These are phyloP conservation scores for Cantharis rufa DNA, from an alignment of 2,888 invertebrate genomes.

Conservation along the genomic window DNA sequence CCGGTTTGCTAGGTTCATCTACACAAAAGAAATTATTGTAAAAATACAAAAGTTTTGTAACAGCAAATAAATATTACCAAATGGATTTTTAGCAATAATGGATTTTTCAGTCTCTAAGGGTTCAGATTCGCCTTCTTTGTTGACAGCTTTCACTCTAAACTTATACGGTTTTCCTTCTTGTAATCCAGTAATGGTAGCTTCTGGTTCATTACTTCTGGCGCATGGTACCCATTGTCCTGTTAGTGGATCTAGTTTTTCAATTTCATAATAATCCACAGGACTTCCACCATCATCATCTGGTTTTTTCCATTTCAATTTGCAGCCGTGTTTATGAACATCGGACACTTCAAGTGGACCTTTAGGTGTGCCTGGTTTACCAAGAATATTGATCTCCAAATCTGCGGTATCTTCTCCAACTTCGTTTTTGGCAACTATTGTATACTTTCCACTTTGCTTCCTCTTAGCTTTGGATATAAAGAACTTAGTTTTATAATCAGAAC, in stretches of 20 bases:
- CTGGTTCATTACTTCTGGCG: constrained; percentile 83
- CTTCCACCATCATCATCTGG: constrained; percentile 95
- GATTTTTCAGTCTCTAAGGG: constrained; percentile 92
- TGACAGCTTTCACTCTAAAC: constrained; percentile 97
- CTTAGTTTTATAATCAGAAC: constrained; percentile 88
- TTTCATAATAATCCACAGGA: constrained; percentile 92
- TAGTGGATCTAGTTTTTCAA: constrained; percentile 91
- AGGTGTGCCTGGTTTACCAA: constrained; percentile 75
- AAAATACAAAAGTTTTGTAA: constrained; percentile 10
- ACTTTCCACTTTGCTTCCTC: constrained; percentile 82
- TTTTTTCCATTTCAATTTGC: constrained; percentile 89
- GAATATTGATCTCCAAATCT: constrained; percentile 85
- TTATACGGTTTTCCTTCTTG: constrained; percentile 97
- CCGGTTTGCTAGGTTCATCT: constrained; percentile 92
- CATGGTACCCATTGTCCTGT: constrained; percentile 94
- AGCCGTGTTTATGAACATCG: constrained; percentile 89
- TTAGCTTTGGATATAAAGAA: constrained; percentile 83
- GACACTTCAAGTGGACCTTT: constrained; percentile 87
- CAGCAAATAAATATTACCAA: constrained; percentile 64
- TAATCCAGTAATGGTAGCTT: constrained; percentile 80
- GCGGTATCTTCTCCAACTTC: constrained; percentile 92
- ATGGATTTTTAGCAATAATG: constrained; percentile 98
- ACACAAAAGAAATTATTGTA: constrained; percentile 18
- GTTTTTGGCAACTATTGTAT: constrained; percentile 87
- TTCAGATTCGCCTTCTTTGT: constrained; percentile 97